Conservation (phyloP, 2,797 vertebrate species). For the Smutsia gigantea region DNA sequence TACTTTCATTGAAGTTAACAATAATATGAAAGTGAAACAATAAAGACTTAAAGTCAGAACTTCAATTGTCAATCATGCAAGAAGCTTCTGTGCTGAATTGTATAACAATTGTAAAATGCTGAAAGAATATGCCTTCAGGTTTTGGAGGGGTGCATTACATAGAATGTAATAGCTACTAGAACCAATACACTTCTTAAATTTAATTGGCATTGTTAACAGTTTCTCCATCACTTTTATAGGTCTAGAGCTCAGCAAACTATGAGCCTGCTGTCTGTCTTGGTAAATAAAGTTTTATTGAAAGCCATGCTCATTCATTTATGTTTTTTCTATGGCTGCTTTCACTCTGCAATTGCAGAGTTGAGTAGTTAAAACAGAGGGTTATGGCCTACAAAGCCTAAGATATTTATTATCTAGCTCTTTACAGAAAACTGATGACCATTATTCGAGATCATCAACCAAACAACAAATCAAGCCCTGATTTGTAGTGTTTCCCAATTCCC, state of each 20-base stretch:
- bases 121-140: neutral
- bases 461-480: neutral
- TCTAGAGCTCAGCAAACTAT: neutral
- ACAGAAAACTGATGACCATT: neutral
- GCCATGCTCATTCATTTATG: neutral
- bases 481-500: neutral
- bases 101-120: neutral
- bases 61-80: neutral
- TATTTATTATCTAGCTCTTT: neutral
- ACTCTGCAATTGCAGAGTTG: neutral
- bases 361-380: neutral
- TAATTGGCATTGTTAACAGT: neutral
- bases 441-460: neutral
- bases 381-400: neutral
- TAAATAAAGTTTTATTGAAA: conserved; percentile 41
- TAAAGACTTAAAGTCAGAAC: neutral
- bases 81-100: neutral
- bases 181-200: neutral
- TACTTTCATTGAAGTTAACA: neutral
- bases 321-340: neutral
- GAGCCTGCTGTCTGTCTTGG: neutral
- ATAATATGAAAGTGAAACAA: neutral
- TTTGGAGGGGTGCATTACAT: neutral
- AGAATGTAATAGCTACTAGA: neutral
- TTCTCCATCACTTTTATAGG: neutral